phyloP scores from a whole-genome alignment of 2,888 invertebrate species.

The Chymomyza amoena region DNA sequence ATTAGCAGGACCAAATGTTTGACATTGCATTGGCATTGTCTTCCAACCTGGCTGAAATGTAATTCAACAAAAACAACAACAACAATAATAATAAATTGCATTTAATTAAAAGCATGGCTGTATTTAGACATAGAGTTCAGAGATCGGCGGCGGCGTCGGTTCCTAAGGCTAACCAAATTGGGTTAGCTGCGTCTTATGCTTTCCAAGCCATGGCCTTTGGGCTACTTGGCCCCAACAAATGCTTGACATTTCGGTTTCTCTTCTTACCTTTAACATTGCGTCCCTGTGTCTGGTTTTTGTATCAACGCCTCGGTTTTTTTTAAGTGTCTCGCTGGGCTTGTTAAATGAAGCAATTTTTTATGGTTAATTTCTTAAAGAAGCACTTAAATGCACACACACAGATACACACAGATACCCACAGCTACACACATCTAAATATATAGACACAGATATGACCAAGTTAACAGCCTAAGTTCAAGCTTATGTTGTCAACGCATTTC shows the following conservation, averaged over 20 bases:
- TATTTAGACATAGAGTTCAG: conserved; percentile 14
- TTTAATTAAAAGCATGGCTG: conserved; percentile 36
- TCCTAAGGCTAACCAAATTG: neutral
- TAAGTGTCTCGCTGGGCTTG: conserved; percentile 32
- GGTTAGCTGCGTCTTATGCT: conserved; percentile 37
- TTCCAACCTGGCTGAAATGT: conserved; percentile 11
- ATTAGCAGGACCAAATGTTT: conserved; percentile 76
- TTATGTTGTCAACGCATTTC: conserved; percentile 61
- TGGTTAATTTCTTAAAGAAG: conserved; percentile 70
- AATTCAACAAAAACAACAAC: conserved; percentile 7
- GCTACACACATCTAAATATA: conserved; percentile 2
- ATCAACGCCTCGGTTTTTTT: conserved; percentile 30
- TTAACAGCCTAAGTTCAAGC: conserved; percentile 13
- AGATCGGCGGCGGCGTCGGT: neutral
- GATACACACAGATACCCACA: conserved; percentile 14
- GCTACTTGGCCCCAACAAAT: neutral
- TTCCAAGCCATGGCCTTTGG: conserved; percentile 26
- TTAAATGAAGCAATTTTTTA: conserved; percentile 75
- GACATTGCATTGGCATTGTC: conserved; percentile 56
- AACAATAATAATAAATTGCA: conserved; percentile 24
- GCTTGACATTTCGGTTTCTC: conserved; percentile 36
- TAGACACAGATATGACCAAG: neutral
- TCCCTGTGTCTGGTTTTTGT: conserved; percentile 15
- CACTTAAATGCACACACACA: conserved; percentile 48
- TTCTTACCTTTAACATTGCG: conserved; percentile 27